Evolutionary conservation across 1,140 invertebrate genomes (phyloP), one percentile per base, ranked within the genome.

Genomic region (Drosophila setifemur): DNA sequence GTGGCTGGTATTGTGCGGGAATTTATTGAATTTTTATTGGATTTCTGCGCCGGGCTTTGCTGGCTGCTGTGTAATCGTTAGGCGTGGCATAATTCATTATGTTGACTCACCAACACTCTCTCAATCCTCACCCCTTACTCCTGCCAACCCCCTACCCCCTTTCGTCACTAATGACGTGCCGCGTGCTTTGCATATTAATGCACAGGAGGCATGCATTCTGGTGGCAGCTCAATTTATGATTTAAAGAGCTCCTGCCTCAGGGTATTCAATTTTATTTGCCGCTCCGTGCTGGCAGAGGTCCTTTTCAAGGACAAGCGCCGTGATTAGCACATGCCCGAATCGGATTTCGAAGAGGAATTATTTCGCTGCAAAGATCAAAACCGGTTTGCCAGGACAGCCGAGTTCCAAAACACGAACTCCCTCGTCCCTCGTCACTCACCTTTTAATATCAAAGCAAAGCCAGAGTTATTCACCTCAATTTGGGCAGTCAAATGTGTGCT

Each of bases 1-100:
- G 57, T 60, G 26, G 26, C 55, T 63, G 58, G 50, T 33, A 70
- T 67, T 85, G 75, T 75, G 75, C 33, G 68, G n/a, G 82, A 87
- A 85, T 85, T 86, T 86, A 86, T 86, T 86, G 82, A 86, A 86
- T 86, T 86, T 86, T 86, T 86, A 86, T 86, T 86, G 81, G 82
- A 86, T 86, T 87, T 81, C 63, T 86, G 44, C 71, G 57, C 45
- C 45, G 53, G 37, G 54, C 73, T 54, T 45, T 11, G 73, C 48
- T 81, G 81, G 82, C 81, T 81, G 82, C 76, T 85, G 66, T 69
- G 71, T 52, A 58, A 58, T 81, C 76, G 82, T 74, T 85, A 81
- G 81, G 81, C 81, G 81, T 86, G 81, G 81, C 81, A 86, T 86
- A 85, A 85, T 85, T 85, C 81, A 85, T 85, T 85, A 85, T 85